Evolutionary conservation across 2,888 invertebrate genomes (phyloP), one percentile per base, ranked within the genome.

Genomic region (Acanthococcus lagerstroemiae): DNA sequence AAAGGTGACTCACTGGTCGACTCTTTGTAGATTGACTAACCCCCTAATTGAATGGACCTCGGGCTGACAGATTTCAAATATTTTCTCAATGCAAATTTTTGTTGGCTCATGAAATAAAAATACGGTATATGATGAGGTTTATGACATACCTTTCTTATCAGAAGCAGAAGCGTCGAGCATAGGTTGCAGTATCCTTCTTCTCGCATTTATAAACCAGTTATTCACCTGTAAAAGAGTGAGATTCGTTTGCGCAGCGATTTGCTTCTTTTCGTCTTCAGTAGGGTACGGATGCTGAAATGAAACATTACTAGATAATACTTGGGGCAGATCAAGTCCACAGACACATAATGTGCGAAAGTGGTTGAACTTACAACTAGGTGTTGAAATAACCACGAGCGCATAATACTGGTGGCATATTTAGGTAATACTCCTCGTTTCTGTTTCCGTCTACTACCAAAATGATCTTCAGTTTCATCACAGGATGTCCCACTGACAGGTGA

Each of bases 351-450:
- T n/a, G n/a, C n/a, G n/a, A n/a, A n/a, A n/a, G 37, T 37, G 12
- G 12, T 37, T 15, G 12, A 15, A 77, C 86, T 83, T 76, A 94
- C 95, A 78, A 94, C 93, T 73, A 95, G 83, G 77, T 95, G 95
- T 76, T 95, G 93, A 79, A 95, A 95, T 70, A 95, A 83, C 95
- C 95, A 95, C 63, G 93, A 90, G 70, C 95, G 80, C 92, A 95
- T 92, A 70, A 92, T 92, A 77, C 93, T 93, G 63, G 95, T 96
- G 70, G 95, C 95, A 75, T 92, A 91, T 74, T 95, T 88, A 30
- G 95, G 95, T 73, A 96, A 81, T 71, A 95, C 93, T 15, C 95
- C 95, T 15, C 95, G 81, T 78, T 90, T 90, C 73, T 85, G 87
- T 70, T 78, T 78, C 71, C 77, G 77, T 70, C 83, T 79, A 72